Evolutionary conservation across 2,113 vertebrate species (phyloP).

Genomic region (Myrmecobius fasciatus): DNA sequence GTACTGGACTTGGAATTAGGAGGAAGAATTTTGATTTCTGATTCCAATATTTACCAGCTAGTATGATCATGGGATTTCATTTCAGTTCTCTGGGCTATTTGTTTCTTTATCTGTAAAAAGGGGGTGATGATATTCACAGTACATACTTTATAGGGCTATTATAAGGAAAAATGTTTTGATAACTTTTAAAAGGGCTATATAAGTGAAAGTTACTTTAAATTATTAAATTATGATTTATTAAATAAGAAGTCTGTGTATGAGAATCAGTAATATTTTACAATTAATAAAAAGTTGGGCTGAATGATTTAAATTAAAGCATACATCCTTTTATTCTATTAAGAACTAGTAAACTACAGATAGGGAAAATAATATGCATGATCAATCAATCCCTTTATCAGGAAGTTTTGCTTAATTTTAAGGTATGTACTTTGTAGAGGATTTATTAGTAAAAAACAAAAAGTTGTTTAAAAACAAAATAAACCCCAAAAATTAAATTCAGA

Average conservation of each 20-base stretch:
- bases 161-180: no score
- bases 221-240: background rate
- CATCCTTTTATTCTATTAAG: background rate
- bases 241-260: background rate
- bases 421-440: background rate
- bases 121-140: no score
- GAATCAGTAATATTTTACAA: background rate
- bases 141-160: no score
- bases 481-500: background rate
- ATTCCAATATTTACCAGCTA: no score
- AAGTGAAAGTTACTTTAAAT: background rate
- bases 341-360: background rate
- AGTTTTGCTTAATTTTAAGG: background rate
- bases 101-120: no score
- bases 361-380: background rate
- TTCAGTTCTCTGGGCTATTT: no score
- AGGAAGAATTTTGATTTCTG: no score
- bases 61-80: no score
- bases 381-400: background rate
- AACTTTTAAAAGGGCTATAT: background rate
- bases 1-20: no score
- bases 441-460: background rate
- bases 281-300: background rate
- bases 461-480: background rate
- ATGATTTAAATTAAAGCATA: background rate